Conservation (phyloP, 2,113 vertebrate species). For the Neodontobutis hainanensis region DNA sequence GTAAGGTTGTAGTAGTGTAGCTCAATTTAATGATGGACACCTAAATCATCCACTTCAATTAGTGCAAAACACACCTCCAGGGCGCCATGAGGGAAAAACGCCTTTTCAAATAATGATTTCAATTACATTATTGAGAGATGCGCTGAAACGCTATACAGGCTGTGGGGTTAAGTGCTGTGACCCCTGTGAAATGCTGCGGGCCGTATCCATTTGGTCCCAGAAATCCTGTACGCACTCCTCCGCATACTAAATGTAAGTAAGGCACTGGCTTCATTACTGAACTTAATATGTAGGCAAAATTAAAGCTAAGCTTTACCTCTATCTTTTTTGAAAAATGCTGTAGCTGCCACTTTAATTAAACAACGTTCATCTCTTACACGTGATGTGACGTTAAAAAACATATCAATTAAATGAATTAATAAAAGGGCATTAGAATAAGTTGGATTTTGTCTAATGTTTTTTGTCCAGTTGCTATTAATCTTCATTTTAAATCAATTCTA, state of each 20-base stretch:
- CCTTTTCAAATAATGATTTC: conserved; percentile 65
- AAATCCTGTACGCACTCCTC: conserved; percentile 18
- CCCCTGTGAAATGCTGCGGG: conserved; percentile 29
- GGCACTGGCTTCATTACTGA: background rate
- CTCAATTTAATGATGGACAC: conserved; percentile 50
- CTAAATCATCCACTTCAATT: conserved; percentile 62
- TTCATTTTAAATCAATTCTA: too few species aligned
- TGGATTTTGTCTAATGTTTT: background rate
- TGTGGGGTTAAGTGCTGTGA: conserved; percentile 46
- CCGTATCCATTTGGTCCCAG: conserved; percentile 24
- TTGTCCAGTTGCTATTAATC: too few species aligned
- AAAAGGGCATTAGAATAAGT: background rate
- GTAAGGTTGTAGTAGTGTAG: conserved; percentile 7
- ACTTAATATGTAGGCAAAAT: background rate
- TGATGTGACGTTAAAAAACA: conserved; percentile 15
- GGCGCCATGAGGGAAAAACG: conserved; percentile 38
- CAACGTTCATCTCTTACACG: conserved; percentile 5
- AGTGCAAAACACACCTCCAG: conserved; percentile 54
- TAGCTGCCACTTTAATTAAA: background rate
- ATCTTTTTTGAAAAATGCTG: background rate
- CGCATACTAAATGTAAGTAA: background rate
- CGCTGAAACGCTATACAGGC: conserved; percentile 38
- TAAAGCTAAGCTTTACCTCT: background rate
- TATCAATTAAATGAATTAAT: conserved; percentile 23
- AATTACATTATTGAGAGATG: conserved; percentile 59